Conservation (phyloP, 1,140 invertebrate genomes). For the Drosophila littoralis region DNA sequence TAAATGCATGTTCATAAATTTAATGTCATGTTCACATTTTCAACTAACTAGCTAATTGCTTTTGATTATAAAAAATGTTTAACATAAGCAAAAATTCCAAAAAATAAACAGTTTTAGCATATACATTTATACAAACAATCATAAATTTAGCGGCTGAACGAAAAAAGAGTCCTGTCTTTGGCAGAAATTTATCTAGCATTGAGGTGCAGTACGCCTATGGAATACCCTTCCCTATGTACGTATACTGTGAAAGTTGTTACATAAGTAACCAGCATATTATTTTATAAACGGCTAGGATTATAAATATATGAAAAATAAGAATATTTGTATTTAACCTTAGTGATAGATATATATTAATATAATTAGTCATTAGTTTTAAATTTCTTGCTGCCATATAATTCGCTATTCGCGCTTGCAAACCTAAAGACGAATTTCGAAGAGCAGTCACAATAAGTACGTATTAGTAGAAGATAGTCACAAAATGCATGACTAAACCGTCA, state of each 20-base stretch:
- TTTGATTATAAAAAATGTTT: background rate
- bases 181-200: background rate
- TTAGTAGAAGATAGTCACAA: background rate
- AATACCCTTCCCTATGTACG: background rate
- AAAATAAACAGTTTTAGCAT: background rate
- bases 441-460: too few relatives aligned
- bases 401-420: too few relatives aligned
- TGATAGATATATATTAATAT: too few relatives aligned
- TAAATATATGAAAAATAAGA: too few relatives aligned
- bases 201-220: background rate
- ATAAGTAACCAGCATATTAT: too few relatives aligned
- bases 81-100: background rate
- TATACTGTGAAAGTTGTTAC: background rate
- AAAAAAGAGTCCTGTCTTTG: background rate
- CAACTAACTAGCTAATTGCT: background rate
- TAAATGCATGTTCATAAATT: slow-evolving; percentile 3
- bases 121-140: background rate
- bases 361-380: too few relatives aligned
- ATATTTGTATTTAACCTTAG: too few relatives aligned
- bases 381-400: too few relatives aligned
- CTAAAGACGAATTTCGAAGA: too few relatives aligned
- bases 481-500: background rate
- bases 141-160: background rate
- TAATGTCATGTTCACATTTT: background rate
- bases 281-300: too few relatives aligned